Percentiles rank a stretch among this genome's conserved stretches.
These are phyloP conservation scores for Tachina lurida DNA, from an alignment of 2,888 invertebrate species.

Conservation along the genomic window DNA sequence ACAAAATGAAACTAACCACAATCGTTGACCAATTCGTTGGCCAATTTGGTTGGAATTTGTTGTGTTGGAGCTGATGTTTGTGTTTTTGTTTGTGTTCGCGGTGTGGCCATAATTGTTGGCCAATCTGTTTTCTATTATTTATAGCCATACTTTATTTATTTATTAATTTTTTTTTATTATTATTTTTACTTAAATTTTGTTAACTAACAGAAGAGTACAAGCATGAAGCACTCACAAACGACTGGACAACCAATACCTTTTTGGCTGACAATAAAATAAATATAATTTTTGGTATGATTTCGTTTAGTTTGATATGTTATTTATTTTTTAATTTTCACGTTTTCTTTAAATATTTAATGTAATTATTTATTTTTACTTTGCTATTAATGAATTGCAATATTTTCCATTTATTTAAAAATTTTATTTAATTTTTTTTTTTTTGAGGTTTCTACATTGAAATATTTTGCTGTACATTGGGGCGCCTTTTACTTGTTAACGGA, in stretches of 20 bases:
- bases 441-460: not conserved
- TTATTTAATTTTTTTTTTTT: slow-evolving; percentile 7
- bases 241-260: slow-evolving; percentile 21
- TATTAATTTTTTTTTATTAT: not conserved
- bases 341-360: slow-evolving; percentile 30
- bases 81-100: slow-evolving; percentile 35
- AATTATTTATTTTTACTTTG: slow-evolving; percentile 13
- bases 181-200: slow-evolving; percentile 31
- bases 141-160: slow-evolving; percentile 56
- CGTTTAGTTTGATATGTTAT: slow-evolving; percentile 37
- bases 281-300: slow-evolving; percentile 26
- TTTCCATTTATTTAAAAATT: slow-evolving; percentile 17
- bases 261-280: not conserved
- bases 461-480: not conserved
- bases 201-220: slow-evolving; percentile 6
- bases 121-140: slow-evolving; percentile 52
- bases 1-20: slow-evolving; percentile 51
- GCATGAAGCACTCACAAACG: slow-evolving; percentile 3
- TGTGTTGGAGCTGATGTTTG: slow-evolving; percentile 35
- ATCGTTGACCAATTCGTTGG: slow-evolving; percentile 53
- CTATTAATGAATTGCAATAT: slow-evolving; percentile 33
- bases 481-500: slow-evolving; percentile 6
- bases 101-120: slow-evolving; percentile 61
- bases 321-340: slow-evolving; percentile 35
- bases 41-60: slow-evolving; percentile 51